A percentile compares a stretch with the other conserved stretches of the same genome.
phyloP scores from a whole-genome alignment of 2,797 vertebrate species.

The Ambastaia sidthimunki region DNA sequence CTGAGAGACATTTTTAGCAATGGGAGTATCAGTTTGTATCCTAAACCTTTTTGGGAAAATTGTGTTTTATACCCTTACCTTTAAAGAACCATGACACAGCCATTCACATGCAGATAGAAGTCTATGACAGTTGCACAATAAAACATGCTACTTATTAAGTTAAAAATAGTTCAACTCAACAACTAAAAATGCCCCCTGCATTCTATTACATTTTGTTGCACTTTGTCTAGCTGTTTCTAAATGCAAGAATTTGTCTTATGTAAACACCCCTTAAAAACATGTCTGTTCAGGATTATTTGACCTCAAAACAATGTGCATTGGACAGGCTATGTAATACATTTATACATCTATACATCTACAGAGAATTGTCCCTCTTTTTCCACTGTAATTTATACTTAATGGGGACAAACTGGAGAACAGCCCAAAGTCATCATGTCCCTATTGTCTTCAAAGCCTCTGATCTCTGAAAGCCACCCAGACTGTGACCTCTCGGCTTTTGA shows the following conservation, averaged over 20 bases:
- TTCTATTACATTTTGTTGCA: neutral
- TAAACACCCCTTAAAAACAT: neutral
- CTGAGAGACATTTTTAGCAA: conserved; percentile 17
- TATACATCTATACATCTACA: neutral
- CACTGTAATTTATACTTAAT: conserved; percentile 29
- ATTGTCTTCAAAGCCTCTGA: conserved; percentile 44
- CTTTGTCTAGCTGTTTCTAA: neutral
- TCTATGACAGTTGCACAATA: neutral
- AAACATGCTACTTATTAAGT: neutral
- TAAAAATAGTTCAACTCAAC: neutral
- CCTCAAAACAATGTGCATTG: neutral
- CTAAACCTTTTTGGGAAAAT: neutral
- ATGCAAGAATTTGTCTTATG: neutral
- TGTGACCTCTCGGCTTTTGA: conserved; percentile 48
- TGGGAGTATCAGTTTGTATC: no score
- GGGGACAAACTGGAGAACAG: conserved; percentile 27
- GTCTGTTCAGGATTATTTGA: neutral
- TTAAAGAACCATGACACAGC: no score
- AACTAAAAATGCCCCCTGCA: neutral
- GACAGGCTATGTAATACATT: neutral
- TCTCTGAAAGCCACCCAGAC: conserved; percentile 48
- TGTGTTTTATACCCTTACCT: no score
- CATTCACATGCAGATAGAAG: neutral
- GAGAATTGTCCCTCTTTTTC: conserved; percentile 11
- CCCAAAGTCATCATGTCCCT: conserved; percentile 39